Evolutionary conservation across 35 echinoderm and acorn worm genomes (phyloP).

Genomic region (Lytechinus pictus): DNA sequence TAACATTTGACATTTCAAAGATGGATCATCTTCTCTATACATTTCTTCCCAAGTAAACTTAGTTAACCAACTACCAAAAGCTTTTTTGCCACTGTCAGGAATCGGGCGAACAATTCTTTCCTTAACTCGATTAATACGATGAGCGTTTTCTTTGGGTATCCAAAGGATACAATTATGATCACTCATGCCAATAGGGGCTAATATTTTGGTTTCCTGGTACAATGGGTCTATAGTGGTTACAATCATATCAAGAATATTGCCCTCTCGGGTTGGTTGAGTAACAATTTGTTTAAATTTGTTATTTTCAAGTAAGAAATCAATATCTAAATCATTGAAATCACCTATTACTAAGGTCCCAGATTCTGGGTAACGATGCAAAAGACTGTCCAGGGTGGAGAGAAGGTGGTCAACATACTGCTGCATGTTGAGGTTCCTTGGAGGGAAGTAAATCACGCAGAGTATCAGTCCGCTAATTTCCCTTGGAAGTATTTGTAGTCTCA

Average conservation of each 20-base stretch:
- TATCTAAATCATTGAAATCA: conserved; percentile 17
- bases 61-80: conserved; percentile 18
- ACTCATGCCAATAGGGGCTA: neutral
- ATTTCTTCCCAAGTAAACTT: neutral
- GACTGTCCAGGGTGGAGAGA: neutral
- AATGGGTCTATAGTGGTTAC: neutral
- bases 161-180: neutral
- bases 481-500: too few relatives aligned
- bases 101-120: neutral
- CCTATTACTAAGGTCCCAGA: neutral
- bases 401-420: too few relatives aligned
- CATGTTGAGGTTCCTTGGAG: too few relatives aligned
- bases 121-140: neutral
- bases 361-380: neutral
- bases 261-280: neutral
- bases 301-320: neutral
- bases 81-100: neutral
- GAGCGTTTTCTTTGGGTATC: neutral
- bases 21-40: neutral
- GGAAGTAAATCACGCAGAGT: too few relatives aligned
- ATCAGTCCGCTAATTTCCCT: too few relatives aligned
- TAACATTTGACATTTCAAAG: neutral
- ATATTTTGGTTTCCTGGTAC: neutral
- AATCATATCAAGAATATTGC: conserved; percentile 14
- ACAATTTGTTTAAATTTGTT: conserved; percentile 5